Base-by-base conservation (phyloP, 1,140 invertebrate species). In the Mizuhopecten yessoensis region DNA sequence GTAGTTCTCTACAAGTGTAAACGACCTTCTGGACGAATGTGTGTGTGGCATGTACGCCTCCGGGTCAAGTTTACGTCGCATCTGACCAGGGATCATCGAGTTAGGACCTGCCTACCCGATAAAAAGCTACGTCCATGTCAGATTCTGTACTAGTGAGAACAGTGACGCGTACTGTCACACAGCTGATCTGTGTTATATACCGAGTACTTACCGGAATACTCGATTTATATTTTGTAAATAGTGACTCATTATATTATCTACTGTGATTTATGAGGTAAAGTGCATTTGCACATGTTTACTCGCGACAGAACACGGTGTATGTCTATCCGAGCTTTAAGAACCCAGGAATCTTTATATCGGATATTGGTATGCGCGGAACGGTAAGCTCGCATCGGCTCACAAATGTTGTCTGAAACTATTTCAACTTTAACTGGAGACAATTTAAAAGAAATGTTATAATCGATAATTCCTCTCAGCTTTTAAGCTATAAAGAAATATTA, bases 21-120 rank as follows among this genome's bases (percentile, higher is more conserved):
- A 29, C 57, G 5, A n/a, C n/a, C 23, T 75, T 75, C 57, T 17
- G 57, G 57, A 75, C 57, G 23, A 75, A 75, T n/a, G n/a, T n/a
- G 57, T 29, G 57, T 75, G 57, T 75, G 36, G 23, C 29, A n/a
- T 75, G 57, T 75, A n/a, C 29, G 17, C 3, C 23, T 5, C n/a
- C n/a, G 23, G 57, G 1, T 29, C 57, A 75, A 23, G 29, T 39
- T 75, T 29, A 75, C 57, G 57, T 29, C 23, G 11, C 23, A 29
- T 75, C 29, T 75, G 57, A 75, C 57, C 57, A 75, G 57, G n/a
- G 57, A n/a, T 75, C 57, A 75, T 29, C 9, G 57, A 75, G 57
- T 75, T 23, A 11, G n/a, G 57, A 75, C n/a, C 57, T 75, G 57
- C 57, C 57, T 75, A 75, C 57, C 57, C 57, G 57, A 75, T 75